These are phyloP conservation scores for Syngnathus scovelli DNA, from an alignment of 2,113 vertebrate genomes.

Conservation along the genomic window DNA sequence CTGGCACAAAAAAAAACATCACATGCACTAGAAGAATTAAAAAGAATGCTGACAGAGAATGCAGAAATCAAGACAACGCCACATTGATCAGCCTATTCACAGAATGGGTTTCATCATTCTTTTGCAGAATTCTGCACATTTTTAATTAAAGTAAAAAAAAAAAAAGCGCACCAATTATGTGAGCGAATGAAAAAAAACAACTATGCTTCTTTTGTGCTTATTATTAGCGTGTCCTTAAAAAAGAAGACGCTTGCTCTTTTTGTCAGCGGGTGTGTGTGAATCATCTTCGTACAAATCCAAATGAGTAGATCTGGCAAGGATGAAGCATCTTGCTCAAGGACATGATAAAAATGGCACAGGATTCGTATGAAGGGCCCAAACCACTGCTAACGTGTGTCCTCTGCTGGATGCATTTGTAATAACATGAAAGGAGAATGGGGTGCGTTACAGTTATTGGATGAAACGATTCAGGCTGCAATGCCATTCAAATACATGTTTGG, in stretches of 20 bases:
- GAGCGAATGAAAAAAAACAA: not conserved
- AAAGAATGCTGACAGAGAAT: constrained; percentile 44
- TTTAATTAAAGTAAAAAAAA: constrained; percentile 7
- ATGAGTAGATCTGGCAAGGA: constrained; percentile 28
- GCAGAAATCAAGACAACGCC: constrained; percentile 37
- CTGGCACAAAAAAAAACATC: constrained; percentile 21
- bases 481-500: not conserved
- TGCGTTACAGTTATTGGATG: not conserved
- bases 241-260: constrained; percentile 9
- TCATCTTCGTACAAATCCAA: constrained; percentile 33
- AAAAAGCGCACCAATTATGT: not conserved
- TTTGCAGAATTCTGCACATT: constrained; percentile 19
- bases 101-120: not conserved
- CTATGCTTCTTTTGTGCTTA: not conserved
- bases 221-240: constrained; percentile 11
- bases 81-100: constrained; percentile 32
- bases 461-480: constrained; percentile 12
- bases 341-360: constrained; percentile 21
- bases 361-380: constrained; percentile 7
- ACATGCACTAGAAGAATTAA: constrained; percentile 24
- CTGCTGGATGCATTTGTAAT: constrained; percentile 1
- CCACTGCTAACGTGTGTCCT: constrained; percentile 6
- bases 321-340: constrained; percentile 43
- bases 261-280: constrained; percentile 7
- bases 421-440: not conserved